Percentiles rank a stretch among this genome's conserved stretches.
These are phyloP conservation scores for Pseudanteris insignis DNA, from an alignment of 2,888 invertebrate species.

Conservation along the genomic window DNA sequence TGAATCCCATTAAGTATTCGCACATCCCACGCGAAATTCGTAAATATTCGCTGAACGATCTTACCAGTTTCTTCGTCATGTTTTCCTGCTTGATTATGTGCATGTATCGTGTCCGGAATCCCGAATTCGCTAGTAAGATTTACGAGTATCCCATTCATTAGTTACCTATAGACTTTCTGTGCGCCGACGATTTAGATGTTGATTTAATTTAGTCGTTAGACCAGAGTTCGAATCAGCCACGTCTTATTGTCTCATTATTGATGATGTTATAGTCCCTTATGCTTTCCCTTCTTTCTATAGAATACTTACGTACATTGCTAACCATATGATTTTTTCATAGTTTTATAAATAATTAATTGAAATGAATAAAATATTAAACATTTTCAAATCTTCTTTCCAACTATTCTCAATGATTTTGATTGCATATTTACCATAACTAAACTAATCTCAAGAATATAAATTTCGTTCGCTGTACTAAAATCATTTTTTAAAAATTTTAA, in stretches of 20 bases:
- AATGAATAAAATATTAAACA: too few relatives aligned
- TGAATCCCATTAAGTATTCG: slow-evolving; percentile 32
- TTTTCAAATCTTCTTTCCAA: too few relatives aligned
- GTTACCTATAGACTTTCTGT: slow-evolving; percentile 21
- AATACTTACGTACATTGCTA: too few relatives aligned
- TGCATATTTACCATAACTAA: too few relatives aligned
- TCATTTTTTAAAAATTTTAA: too few relatives aligned
- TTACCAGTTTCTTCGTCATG: slow-evolving; percentile 46
- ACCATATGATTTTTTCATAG: too few relatives aligned
- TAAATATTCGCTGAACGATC: slow-evolving; percentile 29
- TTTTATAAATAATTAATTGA: too few relatives aligned
- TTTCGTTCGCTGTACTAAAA: too few relatives aligned
- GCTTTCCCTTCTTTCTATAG: slow-evolving; percentile 10
- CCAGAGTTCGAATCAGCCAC: slow-evolving; percentile 29
- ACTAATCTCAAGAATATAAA: too few relatives aligned
- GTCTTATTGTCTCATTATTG: slow-evolving; percentile 39
- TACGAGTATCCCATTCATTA: slow-evolving; percentile 43
- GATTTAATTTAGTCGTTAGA: slow-evolving; percentile 57
- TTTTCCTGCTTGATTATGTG: slow-evolving; percentile 50
- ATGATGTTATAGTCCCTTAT: background rate
- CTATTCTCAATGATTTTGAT: too few relatives aligned
- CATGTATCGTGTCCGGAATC: slow-evolving; percentile 49
- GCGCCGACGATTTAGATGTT: slow-evolving; percentile 57
- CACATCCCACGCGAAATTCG: slow-evolving; percentile 36
- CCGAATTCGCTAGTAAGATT: slow-evolving; percentile 51